These are phyloP conservation scores for Drosophila asahinai DNA, from an alignment of 1,140 invertebrate genomes.

Conservation along the genomic window DNA sequence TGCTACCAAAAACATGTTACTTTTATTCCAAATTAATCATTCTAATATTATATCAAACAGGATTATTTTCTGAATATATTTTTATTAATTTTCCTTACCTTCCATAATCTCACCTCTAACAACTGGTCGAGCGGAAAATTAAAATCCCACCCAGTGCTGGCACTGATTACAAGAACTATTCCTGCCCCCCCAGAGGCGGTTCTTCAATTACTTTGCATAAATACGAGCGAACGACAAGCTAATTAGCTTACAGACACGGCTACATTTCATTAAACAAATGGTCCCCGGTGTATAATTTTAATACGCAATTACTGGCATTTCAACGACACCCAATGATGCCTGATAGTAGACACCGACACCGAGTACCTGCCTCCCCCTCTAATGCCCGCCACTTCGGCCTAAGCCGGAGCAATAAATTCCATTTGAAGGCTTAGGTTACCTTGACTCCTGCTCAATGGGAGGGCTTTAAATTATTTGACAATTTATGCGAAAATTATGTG, in stretches of 20 bases:
- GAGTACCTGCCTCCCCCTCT: too few relatives aligned
- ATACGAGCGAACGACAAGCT: conserved; percentile 54
- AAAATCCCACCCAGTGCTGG: conserved; percentile 19
- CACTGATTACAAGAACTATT: conserved; percentile 27
- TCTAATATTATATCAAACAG: background rate
- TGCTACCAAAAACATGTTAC: too few relatives aligned
- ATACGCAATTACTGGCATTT: conserved; percentile 79
- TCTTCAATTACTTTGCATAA: conserved; percentile 64
- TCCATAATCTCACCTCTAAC: background rate
- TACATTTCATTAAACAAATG: conserved; percentile 82
- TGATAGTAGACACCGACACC: conserved; percentile 47
- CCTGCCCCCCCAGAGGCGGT: conserved; percentile 10
- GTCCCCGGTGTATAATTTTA: conserved; percentile 79
- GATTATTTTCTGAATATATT: too few relatives aligned
- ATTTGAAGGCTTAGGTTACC: conserved; percentile 67
- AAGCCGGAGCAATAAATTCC: conserved; percentile 75
- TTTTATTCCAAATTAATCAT: background rate
- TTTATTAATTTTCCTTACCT: too few relatives aligned
- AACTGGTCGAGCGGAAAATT: conserved; percentile 39
- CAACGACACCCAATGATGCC: conserved; percentile 75
- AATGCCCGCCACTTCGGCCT: conserved; percentile 23
- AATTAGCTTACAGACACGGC: conserved; percentile 76
- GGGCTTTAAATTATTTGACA: conserved; percentile 78
- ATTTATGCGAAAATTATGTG: conserved; percentile 82
- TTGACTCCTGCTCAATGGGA: conserved; percentile 39